A percentile compares a stretch with the other conserved stretches of the same genome.
phyloP scores from a whole-genome alignment of 2,888 invertebrate species.

The Cantharis rufa region DNA sequence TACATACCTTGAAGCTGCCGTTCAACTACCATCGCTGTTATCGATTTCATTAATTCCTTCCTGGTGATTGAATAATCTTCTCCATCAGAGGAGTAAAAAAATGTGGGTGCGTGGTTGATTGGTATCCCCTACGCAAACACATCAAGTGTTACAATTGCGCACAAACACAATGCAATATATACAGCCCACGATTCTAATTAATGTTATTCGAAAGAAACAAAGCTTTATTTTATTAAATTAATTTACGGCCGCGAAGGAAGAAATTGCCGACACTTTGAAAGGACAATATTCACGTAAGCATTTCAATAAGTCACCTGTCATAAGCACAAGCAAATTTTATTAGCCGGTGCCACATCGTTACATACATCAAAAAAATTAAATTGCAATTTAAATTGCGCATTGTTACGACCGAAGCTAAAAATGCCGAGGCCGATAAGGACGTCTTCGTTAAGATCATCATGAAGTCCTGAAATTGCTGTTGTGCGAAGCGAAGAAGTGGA shows the following conservation, averaged over 20 bases:
- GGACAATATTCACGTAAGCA: not conserved
- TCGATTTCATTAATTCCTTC: not conserved
- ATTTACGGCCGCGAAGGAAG: not conserved
- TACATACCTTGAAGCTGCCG: too few relatives aligned
- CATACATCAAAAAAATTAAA: not conserved
- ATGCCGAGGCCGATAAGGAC: not conserved
- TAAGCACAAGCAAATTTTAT: not conserved
- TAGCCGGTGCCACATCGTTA: not conserved
- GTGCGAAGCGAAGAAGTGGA: not conserved
- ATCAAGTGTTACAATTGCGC: not conserved
- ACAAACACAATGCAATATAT: not conserved
- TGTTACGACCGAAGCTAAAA: not conserved
- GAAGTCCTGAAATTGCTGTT: not conserved
- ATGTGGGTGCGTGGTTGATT: not conserved
- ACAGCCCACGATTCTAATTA: not conserved
- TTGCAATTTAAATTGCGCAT: not conserved
- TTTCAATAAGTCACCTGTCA: not conserved
- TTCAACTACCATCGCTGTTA: too few relatives aligned
- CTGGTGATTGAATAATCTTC: not conserved
- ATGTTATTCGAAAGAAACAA: not conserved
- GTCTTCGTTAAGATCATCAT: not conserved
- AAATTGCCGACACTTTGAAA: not conserved
- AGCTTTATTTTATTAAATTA: not conserved
- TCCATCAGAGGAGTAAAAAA: not conserved
- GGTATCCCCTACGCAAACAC: not conserved